These are phyloP conservation scores for Drosophila lacertosa DNA, from an alignment of 1,140 invertebrate genomes.

Conservation along the genomic window DNA sequence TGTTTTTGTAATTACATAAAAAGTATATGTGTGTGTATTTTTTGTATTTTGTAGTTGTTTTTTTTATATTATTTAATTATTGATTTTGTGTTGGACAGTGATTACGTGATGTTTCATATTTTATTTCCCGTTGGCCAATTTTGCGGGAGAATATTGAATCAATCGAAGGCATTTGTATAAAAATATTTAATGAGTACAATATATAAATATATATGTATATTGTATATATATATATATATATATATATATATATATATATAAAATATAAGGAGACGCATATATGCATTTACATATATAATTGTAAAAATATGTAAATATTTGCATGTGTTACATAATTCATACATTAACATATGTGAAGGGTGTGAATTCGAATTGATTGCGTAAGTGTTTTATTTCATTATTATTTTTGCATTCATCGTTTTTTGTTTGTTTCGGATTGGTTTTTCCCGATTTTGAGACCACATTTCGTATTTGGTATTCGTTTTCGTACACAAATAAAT, in stretches of 20 bases:
- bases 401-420: slow-evolving; percentile 77
- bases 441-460: slow-evolving; percentile 79
- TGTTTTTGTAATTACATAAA: slow-evolving; percentile 30
- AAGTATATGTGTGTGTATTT: slow-evolving; percentile 24
- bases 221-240: slow-evolving; percentile 45
- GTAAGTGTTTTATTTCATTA: slow-evolving; percentile 68
- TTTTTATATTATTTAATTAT: slow-evolving; percentile 8
- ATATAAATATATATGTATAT: slow-evolving; percentile 33
- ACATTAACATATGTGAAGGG: slow-evolving; percentile 62
- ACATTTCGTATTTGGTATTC: slow-evolving; percentile 81
- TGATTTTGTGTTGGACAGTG: slow-evolving; percentile 34
- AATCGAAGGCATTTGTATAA: slow-evolving; percentile 25
- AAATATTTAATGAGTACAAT: slow-evolving; percentile 9
- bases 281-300: slow-evolving; percentile 35
- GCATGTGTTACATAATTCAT: slow-evolving; percentile 56
- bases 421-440: slow-evolving; percentile 74
- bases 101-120: slow-evolving; percentile 20
- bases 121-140: slow-evolving; percentile 40
- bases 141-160: slow-evolving; percentile 21
- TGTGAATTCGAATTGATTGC: slow-evolving; percentile 61
- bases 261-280: slow-evolving; percentile 32
- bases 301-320: slow-evolving; percentile 50
- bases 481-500: slow-evolving; percentile 84
- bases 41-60: no score
- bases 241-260: slow-evolving; percentile 43